phyloP scores from a whole-genome alignment of 2,797 vertebrate genomes.

The Cyclopterus lumpus region DNA sequence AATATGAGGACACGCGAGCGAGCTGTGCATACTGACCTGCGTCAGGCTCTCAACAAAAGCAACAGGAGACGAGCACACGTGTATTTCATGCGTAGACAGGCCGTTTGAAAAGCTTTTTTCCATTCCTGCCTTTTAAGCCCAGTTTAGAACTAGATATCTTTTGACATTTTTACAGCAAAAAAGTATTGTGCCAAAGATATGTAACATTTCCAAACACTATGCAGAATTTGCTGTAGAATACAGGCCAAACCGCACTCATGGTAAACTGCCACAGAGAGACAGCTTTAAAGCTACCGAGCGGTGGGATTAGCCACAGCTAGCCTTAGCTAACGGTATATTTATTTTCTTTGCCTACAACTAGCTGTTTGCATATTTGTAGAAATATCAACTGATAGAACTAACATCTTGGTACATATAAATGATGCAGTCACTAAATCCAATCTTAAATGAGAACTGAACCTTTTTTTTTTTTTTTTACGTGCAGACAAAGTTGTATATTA shows the following conservation, averaged over 20 bases:
- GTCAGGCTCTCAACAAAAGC: background rate
- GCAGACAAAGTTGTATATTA: too few species aligned
- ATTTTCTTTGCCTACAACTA: background rate
- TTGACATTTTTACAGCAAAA: conserved; percentile 43
- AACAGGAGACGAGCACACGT: conserved; percentile 4
- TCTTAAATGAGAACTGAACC: background rate
- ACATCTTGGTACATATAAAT: background rate
- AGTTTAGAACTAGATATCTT: conserved; percentile 10
- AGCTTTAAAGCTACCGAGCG: background rate
- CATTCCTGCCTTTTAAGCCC: conserved; percentile 9
- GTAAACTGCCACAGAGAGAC: conserved; percentile 10
- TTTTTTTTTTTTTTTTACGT: too few species aligned
- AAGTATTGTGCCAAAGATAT: conserved; percentile 40
- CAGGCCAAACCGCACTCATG: conserved; percentile 18
- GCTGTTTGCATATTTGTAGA: background rate
- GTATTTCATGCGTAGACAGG: background rate
- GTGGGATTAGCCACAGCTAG: background rate
- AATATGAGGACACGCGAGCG: conserved; percentile 24
- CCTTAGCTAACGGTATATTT: background rate
- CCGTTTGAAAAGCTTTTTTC: conserved; percentile 37
- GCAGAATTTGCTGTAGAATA: conserved; percentile 26
- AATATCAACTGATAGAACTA: background rate
- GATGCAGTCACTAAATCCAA: background rate
- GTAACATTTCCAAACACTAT: conserved; percentile 25
- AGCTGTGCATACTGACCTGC: conserved; percentile 4